These are phyloP conservation scores for Petrophora chlorosata DNA, from an alignment of 2,888 invertebrate genomes.

Conservation along the genomic window DNA sequence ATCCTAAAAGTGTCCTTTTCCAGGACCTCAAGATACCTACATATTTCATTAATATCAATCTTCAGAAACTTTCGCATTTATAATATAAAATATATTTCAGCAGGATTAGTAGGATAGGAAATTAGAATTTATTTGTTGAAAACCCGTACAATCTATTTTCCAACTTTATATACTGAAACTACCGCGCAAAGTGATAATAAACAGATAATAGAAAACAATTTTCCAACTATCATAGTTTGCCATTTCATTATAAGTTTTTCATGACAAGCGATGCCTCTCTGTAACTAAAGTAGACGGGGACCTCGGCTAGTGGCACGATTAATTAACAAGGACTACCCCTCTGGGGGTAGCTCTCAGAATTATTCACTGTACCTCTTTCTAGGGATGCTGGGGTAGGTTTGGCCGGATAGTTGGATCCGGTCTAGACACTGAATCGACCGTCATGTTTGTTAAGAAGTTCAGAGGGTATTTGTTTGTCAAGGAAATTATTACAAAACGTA, in stretches of 20 bases:
- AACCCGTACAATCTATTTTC: no score
- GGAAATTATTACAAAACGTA: no score
- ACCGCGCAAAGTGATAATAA: neutral
- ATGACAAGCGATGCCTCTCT: constrained; percentile 44
- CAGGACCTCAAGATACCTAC: no score
- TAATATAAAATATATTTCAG: no score
- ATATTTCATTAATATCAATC: no score
- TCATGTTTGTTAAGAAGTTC: neutral
- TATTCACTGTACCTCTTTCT: constrained; percentile 52
- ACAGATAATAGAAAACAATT: constrained; percentile 27
- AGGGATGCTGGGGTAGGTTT: constrained; percentile 11
- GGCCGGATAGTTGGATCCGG: neutral
- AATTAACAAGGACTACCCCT: constrained; percentile 63
- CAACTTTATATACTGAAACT: neutral
- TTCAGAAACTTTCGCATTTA: no score
- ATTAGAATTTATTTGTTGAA: no score
- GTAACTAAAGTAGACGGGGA: constrained; percentile 49
- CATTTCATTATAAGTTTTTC: constrained; percentile 47
- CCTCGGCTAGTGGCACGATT: constrained; percentile 58
- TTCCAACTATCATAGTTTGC: constrained; percentile 28
- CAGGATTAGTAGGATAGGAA: no score
- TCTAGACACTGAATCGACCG: neutral
- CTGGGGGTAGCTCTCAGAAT: constrained; percentile 53
- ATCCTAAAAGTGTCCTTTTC: no score
- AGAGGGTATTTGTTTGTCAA: no score